These are phyloP conservation scores for Hyperoodon ampullatus DNA, from an alignment of 2,113 vertebrate genomes.

Conservation along the genomic window DNA sequence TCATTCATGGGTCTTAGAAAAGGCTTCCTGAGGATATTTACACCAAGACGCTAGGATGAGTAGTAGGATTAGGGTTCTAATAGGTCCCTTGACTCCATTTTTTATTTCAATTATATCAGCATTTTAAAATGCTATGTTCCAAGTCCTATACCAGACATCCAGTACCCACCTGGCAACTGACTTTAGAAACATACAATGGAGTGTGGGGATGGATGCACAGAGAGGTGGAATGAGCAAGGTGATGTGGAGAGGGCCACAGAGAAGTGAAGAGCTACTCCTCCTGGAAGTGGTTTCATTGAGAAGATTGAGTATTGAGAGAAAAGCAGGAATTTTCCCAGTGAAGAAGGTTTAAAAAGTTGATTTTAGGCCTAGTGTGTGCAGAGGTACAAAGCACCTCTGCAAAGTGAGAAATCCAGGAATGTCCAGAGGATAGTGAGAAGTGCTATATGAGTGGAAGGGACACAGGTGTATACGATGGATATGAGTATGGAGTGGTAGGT, in stretches of 20 bases:
- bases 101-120: neutral
- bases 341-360: neutral
- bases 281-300: neutral
- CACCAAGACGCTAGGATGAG: neutral
- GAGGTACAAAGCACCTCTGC: neutral
- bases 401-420: neutral
- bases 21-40: neutral
- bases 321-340: neutral
- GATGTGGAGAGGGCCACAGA: too few relatives aligned
- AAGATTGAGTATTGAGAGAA: neutral
- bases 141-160: neutral
- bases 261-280: neutral
- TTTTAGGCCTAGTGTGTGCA: neutral
- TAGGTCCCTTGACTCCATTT: neutral
- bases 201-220: fast-evolving
- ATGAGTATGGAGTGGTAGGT: neutral
- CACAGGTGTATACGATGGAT: neutral
- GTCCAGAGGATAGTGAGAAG: neutral
- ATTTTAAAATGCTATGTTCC: neutral
- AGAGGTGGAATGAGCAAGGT: neutral
- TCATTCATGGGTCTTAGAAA: neutral
- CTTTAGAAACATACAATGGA: neutral
- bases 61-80: neutral
- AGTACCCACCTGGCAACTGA: neutral
- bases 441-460: neutral